phyloP scores from a whole-genome alignment of 2,797 vertebrate species.

The Leptatherina wallacei region DNA sequence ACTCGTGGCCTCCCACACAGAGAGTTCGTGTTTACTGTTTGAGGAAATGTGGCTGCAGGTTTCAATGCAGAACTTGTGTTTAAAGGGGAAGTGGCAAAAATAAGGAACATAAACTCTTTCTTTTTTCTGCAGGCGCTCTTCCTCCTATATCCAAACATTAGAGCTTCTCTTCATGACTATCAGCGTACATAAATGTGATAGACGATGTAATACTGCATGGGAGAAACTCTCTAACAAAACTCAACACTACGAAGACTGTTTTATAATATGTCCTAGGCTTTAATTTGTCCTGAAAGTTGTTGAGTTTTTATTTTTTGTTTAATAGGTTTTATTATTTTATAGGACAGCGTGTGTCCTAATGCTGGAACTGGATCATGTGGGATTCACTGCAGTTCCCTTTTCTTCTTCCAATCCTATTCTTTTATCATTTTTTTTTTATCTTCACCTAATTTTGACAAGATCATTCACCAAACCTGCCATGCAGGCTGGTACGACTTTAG shows the following conservation, averaged over 20 bases:
- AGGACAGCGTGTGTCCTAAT: conserved; percentile 56
- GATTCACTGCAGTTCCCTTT: conserved; percentile 45
- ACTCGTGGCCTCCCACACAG: conserved; percentile 9
- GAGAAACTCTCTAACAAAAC: conserved; percentile 57
- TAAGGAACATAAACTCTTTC: conserved; percentile 1
- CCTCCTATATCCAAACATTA: conserved; percentile 35
- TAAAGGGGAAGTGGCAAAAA: conserved; percentile 43
- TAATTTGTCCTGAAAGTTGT: conserved; percentile 61
- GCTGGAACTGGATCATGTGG: conserved; percentile 73
- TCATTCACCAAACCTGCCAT: conserved; percentile 68
- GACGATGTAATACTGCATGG: conserved; percentile 50
- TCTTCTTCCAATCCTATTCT: conserved; percentile 31
- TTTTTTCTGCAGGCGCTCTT: conserved; percentile 38
- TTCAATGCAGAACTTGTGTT: conserved; percentile 25
- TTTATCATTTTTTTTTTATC: conserved; percentile 25
- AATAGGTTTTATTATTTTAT: conserved; percentile 61
- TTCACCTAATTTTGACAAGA: conserved; percentile 46
- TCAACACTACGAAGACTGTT: conserved; percentile 73
- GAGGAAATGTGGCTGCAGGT: conserved; percentile 33
- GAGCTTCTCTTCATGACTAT: conserved; percentile 32
- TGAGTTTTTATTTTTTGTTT: conserved; percentile 11
- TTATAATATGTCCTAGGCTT: conserved; percentile 48
- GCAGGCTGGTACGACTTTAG: conserved; percentile 59
- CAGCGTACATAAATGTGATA: conserved; percentile 44
- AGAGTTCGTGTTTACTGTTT: conserved; percentile 43